Base-by-base conservation (phyloP, 2,797 vertebrate species). In the Paramormyrops hopkinsi region DNA sequence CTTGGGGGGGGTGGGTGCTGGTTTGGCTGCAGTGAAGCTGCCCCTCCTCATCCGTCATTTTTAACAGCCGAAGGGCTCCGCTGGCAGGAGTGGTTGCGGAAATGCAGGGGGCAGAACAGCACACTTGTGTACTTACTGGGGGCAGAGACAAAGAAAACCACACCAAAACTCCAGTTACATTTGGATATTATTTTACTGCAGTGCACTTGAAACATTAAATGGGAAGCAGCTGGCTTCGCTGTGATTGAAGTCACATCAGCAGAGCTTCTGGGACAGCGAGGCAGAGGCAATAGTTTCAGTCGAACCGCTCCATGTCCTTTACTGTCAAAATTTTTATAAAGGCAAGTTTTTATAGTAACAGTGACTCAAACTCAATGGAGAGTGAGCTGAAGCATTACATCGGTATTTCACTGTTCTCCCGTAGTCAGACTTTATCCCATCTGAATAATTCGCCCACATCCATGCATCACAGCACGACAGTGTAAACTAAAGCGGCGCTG, bases 121-220 rank as follows among this genome's bases (percentile, higher is more conserved):
- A 59, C 53, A 44, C 51, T 87, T 53, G 86, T 59, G 33, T 87
- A 87, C 7, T 73, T n/a, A 84, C 50, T 5, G 59, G 79, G 59
- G 59, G 59, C 29, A 5, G 17, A 22, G 41, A 86, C 46, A 62
- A 2, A 56, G 1, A 76, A 88, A 56, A 85, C 48, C 87, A 73
- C 46, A 88, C 7, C 48, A 54, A 86, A 88, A 87, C 86, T 62
- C 29, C 37, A 33, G 12, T 25, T 48, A 88, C 53, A 76, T 90
- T 88, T 90, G 82, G 46, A 86, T 59, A 90, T 90, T 69, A 85
- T 90, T 88, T 84, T 83, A 88, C 56, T 90, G 79, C 25, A 85
- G 59, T 17, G 65, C 46, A 46, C 82, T 79, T 22, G 25, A 76
- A 37, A 59, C 17, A 56, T 79, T 86, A 56, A 89, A 89, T 91